A percentile compares a stretch with the other conserved stretches of the same genome.
These are phyloP conservation scores for Gastrophryne carolinensis DNA, from an alignment of 2,797 vertebrate genomes.

Conservation along the genomic window DNA sequence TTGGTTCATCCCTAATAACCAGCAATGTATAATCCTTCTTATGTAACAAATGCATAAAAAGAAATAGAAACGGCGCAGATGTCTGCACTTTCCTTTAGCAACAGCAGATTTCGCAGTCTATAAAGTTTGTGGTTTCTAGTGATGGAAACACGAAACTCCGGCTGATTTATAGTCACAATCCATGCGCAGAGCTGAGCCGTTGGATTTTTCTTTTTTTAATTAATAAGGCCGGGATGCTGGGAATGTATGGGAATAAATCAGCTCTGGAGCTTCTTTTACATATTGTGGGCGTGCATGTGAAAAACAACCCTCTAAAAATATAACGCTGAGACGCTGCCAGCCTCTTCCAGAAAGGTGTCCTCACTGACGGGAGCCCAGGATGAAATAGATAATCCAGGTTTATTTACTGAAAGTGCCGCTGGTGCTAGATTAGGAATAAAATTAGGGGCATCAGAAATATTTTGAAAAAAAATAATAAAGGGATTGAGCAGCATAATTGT, in stretches of 20 bases:
- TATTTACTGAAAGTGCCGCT: not conserved
- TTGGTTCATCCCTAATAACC: too few species aligned
- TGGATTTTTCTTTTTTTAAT: constrained; percentile 22
- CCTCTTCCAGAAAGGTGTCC: not conserved
- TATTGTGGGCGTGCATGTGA: constrained; percentile 35
- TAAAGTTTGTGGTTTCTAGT: not conserved
- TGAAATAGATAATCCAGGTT: not conserved
- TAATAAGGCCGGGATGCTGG: constrained; percentile 24
- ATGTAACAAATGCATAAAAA: too few species aligned
- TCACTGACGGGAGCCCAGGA: not conserved
- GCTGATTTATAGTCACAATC: not conserved
- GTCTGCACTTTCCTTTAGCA: too few species aligned
- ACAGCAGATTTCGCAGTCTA: too few species aligned
- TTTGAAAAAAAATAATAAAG: not conserved
- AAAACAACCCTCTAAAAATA: constrained; percentile 39
- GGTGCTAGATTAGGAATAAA: not conserved
- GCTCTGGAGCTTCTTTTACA: not conserved
- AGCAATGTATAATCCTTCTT: too few species aligned
- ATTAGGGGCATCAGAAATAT: not conserved
- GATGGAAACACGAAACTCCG: not conserved
- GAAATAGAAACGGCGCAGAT: too few species aligned
- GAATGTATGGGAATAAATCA: constrained; percentile 41
- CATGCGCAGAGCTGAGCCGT: not conserved
- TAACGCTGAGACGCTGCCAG: not conserved
- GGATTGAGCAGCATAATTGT: not conserved